Percentiles rank a stretch among this genome's conserved stretches.
Conservation (phyloP, 2,113 vertebrate species). For the Anseranas semipalmata region DNA sequence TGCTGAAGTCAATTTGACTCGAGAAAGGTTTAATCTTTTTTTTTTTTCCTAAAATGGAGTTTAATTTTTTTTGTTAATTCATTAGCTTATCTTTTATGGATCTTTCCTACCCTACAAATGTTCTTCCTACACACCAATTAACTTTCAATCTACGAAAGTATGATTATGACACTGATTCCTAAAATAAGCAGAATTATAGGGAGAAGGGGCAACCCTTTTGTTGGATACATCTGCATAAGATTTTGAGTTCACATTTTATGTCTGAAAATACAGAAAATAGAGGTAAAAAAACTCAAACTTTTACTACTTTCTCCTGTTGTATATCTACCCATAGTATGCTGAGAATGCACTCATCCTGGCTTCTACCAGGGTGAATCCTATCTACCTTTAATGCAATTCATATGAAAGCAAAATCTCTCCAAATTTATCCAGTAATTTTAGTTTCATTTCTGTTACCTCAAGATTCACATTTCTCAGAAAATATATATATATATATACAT, state of each 20-base stretch:
- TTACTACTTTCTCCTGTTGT: neutral
- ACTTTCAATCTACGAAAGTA: neutral
- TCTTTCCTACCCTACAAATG: neutral
- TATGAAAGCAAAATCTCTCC: neutral
- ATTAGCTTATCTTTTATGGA: neutral
- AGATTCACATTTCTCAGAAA: neutral
- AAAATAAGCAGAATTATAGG: neutral
- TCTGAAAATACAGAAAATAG: neutral
- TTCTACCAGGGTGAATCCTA: neutral
- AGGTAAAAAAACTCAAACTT: neutral
- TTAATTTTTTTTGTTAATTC: neutral
- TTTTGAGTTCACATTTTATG: neutral
- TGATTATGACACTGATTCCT: neutral
- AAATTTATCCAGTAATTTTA: neutral
- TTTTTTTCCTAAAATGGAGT: neutral
- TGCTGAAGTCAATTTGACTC: neutral
- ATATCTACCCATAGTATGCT: neutral
- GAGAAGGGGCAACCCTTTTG: neutral
- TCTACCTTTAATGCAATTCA: neutral
- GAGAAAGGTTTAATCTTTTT: neutral
- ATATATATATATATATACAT: no score
- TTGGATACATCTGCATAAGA: neutral
- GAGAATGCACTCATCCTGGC: neutral
- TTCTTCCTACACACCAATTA: neutral
- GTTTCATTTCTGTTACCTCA: neutral